Base-by-base conservation (phyloP, 2,888 invertebrate species). In the Rhodophaea formosa region DNA sequence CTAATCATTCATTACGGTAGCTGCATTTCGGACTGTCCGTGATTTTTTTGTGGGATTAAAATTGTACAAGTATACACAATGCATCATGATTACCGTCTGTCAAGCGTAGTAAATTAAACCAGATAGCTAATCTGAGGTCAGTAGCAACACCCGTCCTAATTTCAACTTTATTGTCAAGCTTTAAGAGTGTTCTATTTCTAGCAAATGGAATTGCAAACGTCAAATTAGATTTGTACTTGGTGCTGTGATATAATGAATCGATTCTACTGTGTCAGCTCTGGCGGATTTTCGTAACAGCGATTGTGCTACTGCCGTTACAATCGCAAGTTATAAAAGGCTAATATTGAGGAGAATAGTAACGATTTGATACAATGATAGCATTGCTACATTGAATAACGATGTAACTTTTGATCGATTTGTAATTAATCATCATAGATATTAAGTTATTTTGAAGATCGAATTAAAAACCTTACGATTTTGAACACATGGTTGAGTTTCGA, bases 31-130 rank as follows among this genome's bases (percentile, higher is more conserved):
- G 72, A 62, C 45, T 47, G 55, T 35, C 58, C 56, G 65, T 69
- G 43, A 23, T 69, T 73, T 78, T 76, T 73, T 71, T 67, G 66
- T 70, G 60, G 68, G 70, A 76, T 77, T 73, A 72, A 71, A 74
- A 69, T 72, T 68, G 71, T 65, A 63, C 56, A 64, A 59, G 61
- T 59, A 62, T 62, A 63, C 60, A 76, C 78, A 80, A 79, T 78
- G 70, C 74, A 74, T 71, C 71, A 71, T 77, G 74, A 79, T 79
- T 75, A 75, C 71, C 61, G 67, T 62, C 70, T 75, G 75, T 75
- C 77, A 71, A 72, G 60, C 65, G 66, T 68, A 65, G 67, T 69
- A 75, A 77, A 77, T 79, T 75, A 74, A 69, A 70, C 65, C 65
- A 66, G 64, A 60, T 66, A 62, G 57, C 61, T 56, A 62, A 61